Evolutionary conservation across 2,797 vertebrate species (phyloP), one percentile per base, ranked within the genome.

Genomic region (Coracias cyanogaster): DNA sequence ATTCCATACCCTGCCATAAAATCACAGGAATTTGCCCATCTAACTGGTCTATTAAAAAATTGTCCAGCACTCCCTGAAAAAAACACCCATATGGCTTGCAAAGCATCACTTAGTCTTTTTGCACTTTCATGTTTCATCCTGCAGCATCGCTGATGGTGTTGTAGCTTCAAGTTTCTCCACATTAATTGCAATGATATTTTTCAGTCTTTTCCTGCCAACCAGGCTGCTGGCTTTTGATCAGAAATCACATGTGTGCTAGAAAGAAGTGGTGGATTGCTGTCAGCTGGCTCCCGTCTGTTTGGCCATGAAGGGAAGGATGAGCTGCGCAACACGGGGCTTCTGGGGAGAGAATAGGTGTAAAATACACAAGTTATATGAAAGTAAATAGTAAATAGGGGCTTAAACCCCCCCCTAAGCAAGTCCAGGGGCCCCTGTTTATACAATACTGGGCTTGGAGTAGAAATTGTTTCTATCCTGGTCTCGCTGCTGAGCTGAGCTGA

Each of bases 141-240:
- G 78, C n/a, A 28, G 89, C 73, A 87, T 25, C 78, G 83, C 93
- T 77, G 86, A 43, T 89, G 24, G 51, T 41, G 71, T 39, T 87
- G 72, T 51, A 74, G 78, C 74, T 95, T 93, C 86, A 52, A 90
- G 83, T 95, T 96, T 89, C 88, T 94, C 94, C 83, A 95, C 93
- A 93, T 73, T 96, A 96, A 96, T 95, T 95, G 90, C 90, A 80
- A 41, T 77, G 80, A 54, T 96, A 86, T 95, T 95, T 96, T 96
- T 90, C 93, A 95, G 96, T 86, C 95, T 96, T 97, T 96, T 96
- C 86, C 90, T 96, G 95, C 96, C 94, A 97, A 11, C 66, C 51
- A 66, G 92, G 93, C 90, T 95, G 93, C 90, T 94, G 85, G 86
- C 71, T 95, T 93, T 93, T 2, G 55, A 73, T 94, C 95, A 94